Conservation (phyloP, 2,113 vertebrate species). For the Panurus biarmicus region DNA sequence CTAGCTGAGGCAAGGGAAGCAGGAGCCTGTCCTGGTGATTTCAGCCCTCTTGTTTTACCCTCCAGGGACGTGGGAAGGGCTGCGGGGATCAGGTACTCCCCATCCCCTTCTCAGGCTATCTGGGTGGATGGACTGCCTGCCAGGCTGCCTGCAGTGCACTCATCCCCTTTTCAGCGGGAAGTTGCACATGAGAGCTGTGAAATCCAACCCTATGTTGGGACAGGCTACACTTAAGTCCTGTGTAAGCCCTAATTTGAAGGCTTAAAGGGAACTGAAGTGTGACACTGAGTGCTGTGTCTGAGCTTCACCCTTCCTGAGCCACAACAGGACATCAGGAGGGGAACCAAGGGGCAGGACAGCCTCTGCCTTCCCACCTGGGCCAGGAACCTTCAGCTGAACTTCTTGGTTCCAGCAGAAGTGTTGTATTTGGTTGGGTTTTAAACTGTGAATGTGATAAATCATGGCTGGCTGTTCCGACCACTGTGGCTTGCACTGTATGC, state of each 20-base stretch:
- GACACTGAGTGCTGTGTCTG: background rate
- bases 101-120: background rate
- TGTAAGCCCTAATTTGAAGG: background rate
- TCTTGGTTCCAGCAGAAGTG: background rate
- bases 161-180: background rate
- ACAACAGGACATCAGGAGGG: background rate
- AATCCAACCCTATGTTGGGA: background rate
- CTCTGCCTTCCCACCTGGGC: background rate
- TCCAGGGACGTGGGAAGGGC: accelerated
- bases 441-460: background rate
- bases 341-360: background rate
- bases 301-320: background rate
- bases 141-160: background rate
- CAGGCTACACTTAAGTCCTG: background rate
- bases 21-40: background rate
- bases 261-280: background rate
- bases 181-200: background rate
- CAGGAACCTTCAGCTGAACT: background rate
- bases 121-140: accelerated
- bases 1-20: background rate
- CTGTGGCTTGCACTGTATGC: background rate
- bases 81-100: accelerated
- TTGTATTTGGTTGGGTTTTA: background rate
- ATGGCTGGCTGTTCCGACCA: background rate
- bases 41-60: background rate